These are phyloP conservation scores for Acanthosoma haemorrhoidale DNA, from an alignment of 2,888 invertebrate genomes.

Conservation along the genomic window DNA sequence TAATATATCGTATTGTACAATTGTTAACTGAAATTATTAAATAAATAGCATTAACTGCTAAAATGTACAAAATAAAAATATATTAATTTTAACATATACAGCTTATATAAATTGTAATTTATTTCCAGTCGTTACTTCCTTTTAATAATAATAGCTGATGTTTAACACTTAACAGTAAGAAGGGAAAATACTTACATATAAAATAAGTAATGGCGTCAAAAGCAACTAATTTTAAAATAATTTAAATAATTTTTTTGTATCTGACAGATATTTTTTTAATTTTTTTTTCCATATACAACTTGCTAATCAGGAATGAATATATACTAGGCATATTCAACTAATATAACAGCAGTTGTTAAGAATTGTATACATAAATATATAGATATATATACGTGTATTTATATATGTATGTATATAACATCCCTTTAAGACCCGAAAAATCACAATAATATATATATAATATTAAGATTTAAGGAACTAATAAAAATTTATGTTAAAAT, in stretches of 20 bases:
- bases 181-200: conserved; percentile 20
- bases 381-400: not conserved
- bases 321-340: conserved; percentile 21
- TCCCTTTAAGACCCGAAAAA: conserved; percentile 36
- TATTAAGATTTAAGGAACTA: conserved; percentile 35
- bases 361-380: conserved; percentile 15
- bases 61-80: conserved; percentile 37
- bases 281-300: conserved; percentile 14
- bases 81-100: conserved; percentile 30
- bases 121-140: conserved; percentile 31
- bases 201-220: conserved; percentile 22
- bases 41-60: conserved; percentile 36
- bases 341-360: not conserved
- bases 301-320: conserved; percentile 22
- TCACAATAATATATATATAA: conserved; percentile 34
- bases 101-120: conserved; percentile 32
- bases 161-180: conserved; percentile 29
- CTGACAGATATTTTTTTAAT: conserved; percentile 2
- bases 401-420: conserved; percentile 22
- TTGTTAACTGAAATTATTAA: conserved; percentile 35
- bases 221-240: conserved; percentile 11
- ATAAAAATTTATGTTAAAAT: not conserved
- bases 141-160: not conserved
- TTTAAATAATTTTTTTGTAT: not conserved
- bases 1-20: conserved; percentile 37